phyloP scores from a whole-genome alignment of 2,113 vertebrate species.

The Aptenodytes forsteri region DNA sequence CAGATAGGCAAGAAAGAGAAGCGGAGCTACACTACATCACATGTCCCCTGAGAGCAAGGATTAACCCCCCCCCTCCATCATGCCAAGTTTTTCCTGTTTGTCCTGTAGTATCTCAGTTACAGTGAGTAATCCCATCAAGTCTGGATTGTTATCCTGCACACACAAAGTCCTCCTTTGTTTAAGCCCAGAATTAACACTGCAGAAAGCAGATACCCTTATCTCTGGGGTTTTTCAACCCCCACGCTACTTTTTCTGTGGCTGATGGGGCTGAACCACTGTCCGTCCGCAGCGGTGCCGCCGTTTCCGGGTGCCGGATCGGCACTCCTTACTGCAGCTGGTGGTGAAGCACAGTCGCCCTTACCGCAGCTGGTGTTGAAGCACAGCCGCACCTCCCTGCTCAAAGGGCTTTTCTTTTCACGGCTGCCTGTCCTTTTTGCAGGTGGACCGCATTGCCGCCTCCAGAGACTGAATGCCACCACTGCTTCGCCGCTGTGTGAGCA shows the following conservation, averaged over 20 bases:
- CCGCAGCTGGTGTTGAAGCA: neutral
- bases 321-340: neutral
- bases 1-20: neutral
- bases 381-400: neutral
- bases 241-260: fast-evolving
- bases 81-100: neutral
- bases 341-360: no score
- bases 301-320: neutral
- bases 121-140: neutral
- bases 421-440: constrained; percentile 38
- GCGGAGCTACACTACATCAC: fast-evolving
- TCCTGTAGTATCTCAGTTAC: neutral
- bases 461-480: neutral
- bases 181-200: neutral
- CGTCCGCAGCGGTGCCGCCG: fast-evolving
- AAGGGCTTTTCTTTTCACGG: neutral
- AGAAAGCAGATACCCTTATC: neutral
- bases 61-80: neutral
- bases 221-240: neutral
- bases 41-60: neutral
- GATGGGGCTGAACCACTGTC: neutral
- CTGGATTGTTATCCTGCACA: neutral
- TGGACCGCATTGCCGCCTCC: constrained; percentile 22
- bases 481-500: neutral
- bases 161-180: neutral